Evolutionary conservation across 2,113 vertebrate species (phyloP), one percentile per base, ranked within the genome.

Genomic region (Coptodon bakossiorum): DNA sequence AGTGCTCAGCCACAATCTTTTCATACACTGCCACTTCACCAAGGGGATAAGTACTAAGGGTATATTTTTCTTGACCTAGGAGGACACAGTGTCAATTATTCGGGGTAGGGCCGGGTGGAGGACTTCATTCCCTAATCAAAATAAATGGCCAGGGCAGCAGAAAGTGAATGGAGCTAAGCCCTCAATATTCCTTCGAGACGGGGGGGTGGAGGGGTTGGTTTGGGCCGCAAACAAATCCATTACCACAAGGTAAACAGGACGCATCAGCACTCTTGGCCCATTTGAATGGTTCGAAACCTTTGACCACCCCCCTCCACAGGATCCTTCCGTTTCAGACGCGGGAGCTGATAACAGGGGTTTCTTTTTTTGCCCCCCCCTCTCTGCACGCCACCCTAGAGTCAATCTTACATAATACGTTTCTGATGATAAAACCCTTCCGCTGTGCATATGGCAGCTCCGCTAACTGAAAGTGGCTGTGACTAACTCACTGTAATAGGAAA

Each of bases 81-180:
- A 93, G 94, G 94, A 95, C 94, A 92, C 88, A 16, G 86, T 95
- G 94, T 96, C 96, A 96, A 95, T 96, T 96, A 96, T 96, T 96
- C 81, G 57, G 27, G 85, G 89, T 91, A 90, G 66, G 88, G 91
- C 91, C 90, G 56, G 89, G 84, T 91, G 86, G 92, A 95, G 88
- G 93, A 95, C 95, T 96, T 96, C 94, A 95, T 96, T 95, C 93
- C 89, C 91, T 96, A 96, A 97, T 97, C 96, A 97, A 96, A 97
- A 95, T 95, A 97, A 96, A 96, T 96, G 93, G 92, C 96, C 93
- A 94, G 94, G 86, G 90, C 94, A 96, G 96, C 96, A 96, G 92
- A 97, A 97, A 95, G 93, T 92, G 93, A 96, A 94, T 83, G 93
- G 90, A 90, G 82, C 87, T 94, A 95, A 93, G 92, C 90, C 86